These are phyloP conservation scores for Hirundo rustica DNA, from an alignment of 2,797 vertebrate species.

Conservation along the genomic window DNA sequence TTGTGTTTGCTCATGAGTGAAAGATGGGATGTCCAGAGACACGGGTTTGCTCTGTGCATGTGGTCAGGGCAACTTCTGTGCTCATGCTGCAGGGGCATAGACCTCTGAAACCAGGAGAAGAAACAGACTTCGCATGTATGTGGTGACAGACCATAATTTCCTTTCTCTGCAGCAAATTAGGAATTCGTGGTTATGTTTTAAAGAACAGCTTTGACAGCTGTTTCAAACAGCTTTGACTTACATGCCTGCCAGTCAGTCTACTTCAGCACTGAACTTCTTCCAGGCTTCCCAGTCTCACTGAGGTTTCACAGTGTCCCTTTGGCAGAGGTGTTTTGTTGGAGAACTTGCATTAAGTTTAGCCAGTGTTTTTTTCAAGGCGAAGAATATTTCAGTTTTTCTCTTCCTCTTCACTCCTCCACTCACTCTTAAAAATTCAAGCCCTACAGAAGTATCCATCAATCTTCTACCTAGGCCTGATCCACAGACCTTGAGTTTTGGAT, in stretches of 20 bases:
- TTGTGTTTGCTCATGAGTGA: background rate
- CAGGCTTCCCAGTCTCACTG: background rate
- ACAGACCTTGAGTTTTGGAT: background rate
- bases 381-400: background rate
- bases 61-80: background rate
- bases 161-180: background rate
- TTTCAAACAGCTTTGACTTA: background rate
- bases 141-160: background rate
- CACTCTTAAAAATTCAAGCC: background rate
- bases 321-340: background rate
- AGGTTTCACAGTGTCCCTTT: background rate
- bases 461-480: background rate
- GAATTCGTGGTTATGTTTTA: background rate
- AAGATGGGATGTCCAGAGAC: background rate
- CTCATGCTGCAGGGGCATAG: background rate
- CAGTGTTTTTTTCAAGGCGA: background rate
- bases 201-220: background rate
- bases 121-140: background rate
- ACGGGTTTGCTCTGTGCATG: background rate
- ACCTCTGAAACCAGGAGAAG: background rate
- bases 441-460: background rate
- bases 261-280: background rate
- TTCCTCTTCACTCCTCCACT: background rate
- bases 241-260: background rate
- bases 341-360: background rate